A percentile compares a stretch with the other conserved stretches of the same genome.
Evolutionary conservation across 1,140 invertebrate genomes (phyloP).

Genomic region (Holcopasites calliopsidis): DNA sequence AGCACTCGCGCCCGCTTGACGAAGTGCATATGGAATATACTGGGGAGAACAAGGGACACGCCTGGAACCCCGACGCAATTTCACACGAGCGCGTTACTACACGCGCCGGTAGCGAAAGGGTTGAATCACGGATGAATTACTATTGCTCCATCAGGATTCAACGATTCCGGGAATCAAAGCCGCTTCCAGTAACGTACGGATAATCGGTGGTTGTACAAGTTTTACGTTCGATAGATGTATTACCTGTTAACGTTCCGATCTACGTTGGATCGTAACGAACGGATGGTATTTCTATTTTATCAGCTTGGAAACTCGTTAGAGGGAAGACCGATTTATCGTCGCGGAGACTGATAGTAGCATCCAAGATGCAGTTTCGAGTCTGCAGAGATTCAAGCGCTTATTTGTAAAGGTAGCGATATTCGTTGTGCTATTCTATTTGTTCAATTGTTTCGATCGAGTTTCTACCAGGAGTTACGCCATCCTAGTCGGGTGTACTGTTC

Average conservation of each 20-base stretch:
- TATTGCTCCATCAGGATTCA: background rate
- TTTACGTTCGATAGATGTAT: no score
- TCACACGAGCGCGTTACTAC: constrained; percentile 30
- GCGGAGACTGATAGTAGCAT: no score
- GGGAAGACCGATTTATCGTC: no score
- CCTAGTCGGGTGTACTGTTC: background rate
- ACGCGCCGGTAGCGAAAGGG: background rate
- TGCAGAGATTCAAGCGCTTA: no score
- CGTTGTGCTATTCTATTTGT: no score
- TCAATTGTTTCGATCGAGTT: constrained; percentile 24
- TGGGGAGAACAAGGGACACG: constrained; percentile 41
- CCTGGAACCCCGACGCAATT: constrained; percentile 19
- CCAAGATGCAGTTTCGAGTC: no score
- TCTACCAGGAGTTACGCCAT: background rate
- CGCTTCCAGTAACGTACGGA: background rate
- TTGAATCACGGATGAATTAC: background rate
- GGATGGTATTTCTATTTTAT: background rate
- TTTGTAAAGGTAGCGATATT: no score
- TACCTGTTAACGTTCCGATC: no score
- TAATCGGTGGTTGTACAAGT: background rate
- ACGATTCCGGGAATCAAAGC: background rate
- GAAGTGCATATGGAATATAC: constrained; percentile 46
- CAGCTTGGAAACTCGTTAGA: background rate
- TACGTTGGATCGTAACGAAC: background rate
- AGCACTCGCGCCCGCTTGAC: constrained; percentile 30